phyloP scores from a whole-genome alignment of 2,797 vertebrate genomes.

The Otus scops region DNA sequence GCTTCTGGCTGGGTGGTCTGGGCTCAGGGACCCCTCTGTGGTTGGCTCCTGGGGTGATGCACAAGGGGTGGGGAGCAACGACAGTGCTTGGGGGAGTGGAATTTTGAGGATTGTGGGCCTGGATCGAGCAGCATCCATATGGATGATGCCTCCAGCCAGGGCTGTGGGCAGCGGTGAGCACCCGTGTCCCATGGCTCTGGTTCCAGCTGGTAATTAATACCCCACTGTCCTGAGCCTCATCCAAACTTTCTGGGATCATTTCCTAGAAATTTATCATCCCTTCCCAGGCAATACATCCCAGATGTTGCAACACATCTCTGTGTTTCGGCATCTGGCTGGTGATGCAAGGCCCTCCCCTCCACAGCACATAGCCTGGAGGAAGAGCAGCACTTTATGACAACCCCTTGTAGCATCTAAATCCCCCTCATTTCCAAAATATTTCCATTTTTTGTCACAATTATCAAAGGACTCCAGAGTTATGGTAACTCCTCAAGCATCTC shows the following conservation, averaged over 20 bases:
- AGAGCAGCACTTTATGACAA: neutral
- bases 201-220: neutral
- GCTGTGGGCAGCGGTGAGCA: neutral
- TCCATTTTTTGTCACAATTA: neutral
- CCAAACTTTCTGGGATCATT: constrained; percentile 5
- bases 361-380: neutral
- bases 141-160: neutral
- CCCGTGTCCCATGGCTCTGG: rapidly evolving
- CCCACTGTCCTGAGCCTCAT: neutral
- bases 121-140: neutral
- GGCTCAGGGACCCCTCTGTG: neutral
- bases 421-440: neutral
- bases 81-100: too few species aligned
- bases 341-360: neutral
- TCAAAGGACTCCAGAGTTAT: neutral
- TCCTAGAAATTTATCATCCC: constrained; percentile 1
- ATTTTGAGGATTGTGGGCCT: neutral
- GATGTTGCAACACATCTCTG: neutral
- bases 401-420: neutral
- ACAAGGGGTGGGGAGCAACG: neutral
- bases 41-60: neutral
- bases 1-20: neutral
- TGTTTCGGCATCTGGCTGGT: neutral
- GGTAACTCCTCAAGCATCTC: neutral
- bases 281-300: neutral